Conservation (phyloP, 2,113 vertebrate species). For the Embiotoca jacksoni region DNA sequence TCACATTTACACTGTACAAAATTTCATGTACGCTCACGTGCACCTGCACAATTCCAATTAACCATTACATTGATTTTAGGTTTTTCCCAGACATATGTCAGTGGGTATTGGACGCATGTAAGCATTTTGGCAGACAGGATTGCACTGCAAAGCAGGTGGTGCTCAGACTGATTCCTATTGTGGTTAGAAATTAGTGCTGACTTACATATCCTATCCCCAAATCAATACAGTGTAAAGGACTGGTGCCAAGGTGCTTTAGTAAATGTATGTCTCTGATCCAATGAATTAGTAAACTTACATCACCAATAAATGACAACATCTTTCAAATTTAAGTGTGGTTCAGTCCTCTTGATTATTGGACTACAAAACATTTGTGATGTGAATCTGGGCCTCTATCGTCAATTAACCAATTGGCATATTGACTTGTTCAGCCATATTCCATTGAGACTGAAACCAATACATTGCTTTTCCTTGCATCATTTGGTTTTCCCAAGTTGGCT, state of each 20-base stretch:
- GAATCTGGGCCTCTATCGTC: slow-evolving; percentile 42
- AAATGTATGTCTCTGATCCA: slow-evolving; percentile 28
- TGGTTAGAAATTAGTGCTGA: slow-evolving; percentile 66
- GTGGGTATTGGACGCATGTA: slow-evolving; percentile 56
- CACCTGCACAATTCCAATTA: slow-evolving; percentile 66
- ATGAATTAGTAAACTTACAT: slow-evolving; percentile 34
- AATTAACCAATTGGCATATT: slow-evolving; percentile 65
- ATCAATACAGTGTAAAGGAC: slow-evolving; percentile 58
- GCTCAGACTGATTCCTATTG: slow-evolving; percentile 36
- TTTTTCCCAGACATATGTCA: slow-evolving; percentile 60
- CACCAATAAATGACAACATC: slow-evolving; percentile 21
- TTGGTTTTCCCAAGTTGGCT: slow-evolving; percentile 30
- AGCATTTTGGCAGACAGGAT: slow-evolving; percentile 62
- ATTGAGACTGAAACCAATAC: slow-evolving; percentile 36
- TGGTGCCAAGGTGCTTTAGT: slow-evolving; percentile 21
- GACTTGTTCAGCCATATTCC: slow-evolving; percentile 49
- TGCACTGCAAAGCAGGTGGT: slow-evolving; percentile 57
- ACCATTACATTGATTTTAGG: slow-evolving; percentile 70
- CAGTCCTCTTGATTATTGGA: slow-evolving; percentile 36
- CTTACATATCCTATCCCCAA: slow-evolving; percentile 37
- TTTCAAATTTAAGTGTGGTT: slow-evolving; percentile 22
- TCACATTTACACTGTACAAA: slow-evolving; percentile 39
- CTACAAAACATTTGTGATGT: slow-evolving; percentile 29
- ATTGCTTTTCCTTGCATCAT: slow-evolving; percentile 52
- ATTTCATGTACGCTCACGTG: slow-evolving; percentile 21